phyloP scores from a whole-genome alignment of 1,140 invertebrate species.

The Diprion similis region DNA sequence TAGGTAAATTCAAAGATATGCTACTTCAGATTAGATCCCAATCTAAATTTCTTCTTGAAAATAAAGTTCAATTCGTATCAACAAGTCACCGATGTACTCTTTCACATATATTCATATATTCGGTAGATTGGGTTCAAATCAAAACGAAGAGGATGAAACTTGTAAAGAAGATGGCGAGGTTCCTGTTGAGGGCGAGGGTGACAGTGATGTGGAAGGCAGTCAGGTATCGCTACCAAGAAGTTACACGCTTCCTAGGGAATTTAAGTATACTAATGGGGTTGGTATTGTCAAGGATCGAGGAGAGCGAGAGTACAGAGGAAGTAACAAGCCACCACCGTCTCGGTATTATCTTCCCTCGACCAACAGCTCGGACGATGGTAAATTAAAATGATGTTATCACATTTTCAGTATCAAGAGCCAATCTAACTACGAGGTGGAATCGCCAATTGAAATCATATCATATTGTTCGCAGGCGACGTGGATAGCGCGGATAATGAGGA shows the following conservation, averaged over 20 bases:
- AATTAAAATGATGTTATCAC: constrained; percentile 26
- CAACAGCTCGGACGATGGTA: constrained; percentile 82
- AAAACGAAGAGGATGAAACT: constrained; percentile 51
- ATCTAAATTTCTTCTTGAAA: neutral
- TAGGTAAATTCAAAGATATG: constrained; percentile 37
- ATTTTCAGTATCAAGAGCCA: constrained; percentile 2
- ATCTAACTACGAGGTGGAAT: constrained; percentile 6
- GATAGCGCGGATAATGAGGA: constrained; percentile 72
- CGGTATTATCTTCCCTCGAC: constrained; percentile 78
- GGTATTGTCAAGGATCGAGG: constrained; percentile 53
- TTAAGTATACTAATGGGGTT: constrained; percentile 73
- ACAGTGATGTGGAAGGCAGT: constrained; percentile 56
- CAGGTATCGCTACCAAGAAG: constrained; percentile 80
- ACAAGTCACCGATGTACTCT: constrained; percentile 8
- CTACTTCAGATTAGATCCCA: neutral
- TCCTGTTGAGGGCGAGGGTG: constrained; percentile 40
- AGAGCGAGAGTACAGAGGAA: constrained; percentile 56
- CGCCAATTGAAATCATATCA: constrained; percentile 10
- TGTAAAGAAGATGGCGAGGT: constrained; percentile 51
- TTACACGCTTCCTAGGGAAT: constrained; percentile 84
- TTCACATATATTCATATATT: constrained; percentile 22
- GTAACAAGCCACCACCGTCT: constrained; percentile 62
- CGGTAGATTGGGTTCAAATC: constrained; percentile 45
- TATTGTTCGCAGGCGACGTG: constrained; percentile 63
- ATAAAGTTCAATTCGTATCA: neutral